Conservation (phyloP, 2,797 vertebrate genomes). For the Sarcophilus harrisii region DNA sequence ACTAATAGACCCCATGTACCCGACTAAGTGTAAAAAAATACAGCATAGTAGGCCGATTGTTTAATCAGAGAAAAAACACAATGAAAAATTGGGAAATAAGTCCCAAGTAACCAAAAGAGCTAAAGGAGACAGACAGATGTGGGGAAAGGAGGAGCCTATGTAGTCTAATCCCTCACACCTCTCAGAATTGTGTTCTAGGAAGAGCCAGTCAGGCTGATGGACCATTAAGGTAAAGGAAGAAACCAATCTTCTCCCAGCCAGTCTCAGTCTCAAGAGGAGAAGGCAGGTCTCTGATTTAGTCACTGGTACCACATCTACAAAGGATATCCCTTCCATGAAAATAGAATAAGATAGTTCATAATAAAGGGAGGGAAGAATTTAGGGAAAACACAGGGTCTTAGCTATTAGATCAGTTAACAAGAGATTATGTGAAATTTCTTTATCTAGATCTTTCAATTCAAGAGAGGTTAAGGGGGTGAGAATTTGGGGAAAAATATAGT, state of each 20-base stretch:
- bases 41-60: background rate
- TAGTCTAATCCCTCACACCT: background rate
- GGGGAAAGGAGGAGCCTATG: background rate
- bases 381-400: background rate
- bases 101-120: background rate
- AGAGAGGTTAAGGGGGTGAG: too few species aligned
- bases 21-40: background rate
- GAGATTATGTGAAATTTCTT: constrained; percentile 24
- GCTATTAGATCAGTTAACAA: constrained; percentile 26
- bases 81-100: background rate
- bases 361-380: background rate
- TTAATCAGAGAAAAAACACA: background rate
- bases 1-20: background rate
- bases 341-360: background rate
- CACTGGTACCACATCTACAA: background rate
- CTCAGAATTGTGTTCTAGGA: background rate
- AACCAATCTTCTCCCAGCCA: background rate
- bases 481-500: too few species aligned
- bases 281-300: background rate
- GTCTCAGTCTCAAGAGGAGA: background rate
- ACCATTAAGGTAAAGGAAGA: background rate
- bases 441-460: constrained; percentile 36
- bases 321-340: background rate
- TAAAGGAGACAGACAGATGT: background rate
- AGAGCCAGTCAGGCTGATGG: background rate